Evolutionary conservation across 2,113 vertebrate species (phyloP).

Genomic region (Ictalurus punctatus): DNA sequence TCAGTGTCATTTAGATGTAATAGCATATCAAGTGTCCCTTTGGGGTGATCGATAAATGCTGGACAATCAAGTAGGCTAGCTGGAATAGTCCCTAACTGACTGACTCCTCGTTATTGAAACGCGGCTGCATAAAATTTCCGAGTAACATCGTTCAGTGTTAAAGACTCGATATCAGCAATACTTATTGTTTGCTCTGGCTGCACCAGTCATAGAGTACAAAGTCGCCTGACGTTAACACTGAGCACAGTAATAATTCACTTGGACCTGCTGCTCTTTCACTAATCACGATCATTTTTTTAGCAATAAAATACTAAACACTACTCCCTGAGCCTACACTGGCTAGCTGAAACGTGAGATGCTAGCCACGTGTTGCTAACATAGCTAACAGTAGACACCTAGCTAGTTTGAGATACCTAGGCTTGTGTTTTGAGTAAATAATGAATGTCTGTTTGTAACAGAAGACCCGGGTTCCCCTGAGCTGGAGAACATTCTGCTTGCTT

Average conservation of each 20-base stretch:
- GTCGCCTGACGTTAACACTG: not conserved
- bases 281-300: not conserved
- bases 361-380: not conserved
- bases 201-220: not conserved
- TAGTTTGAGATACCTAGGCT: not conserved
- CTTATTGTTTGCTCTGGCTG: not conserved
- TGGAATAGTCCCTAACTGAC: conserved; percentile 5
- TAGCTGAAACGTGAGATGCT: too few species aligned
- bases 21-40: conserved; percentile 39
- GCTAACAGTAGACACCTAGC: not conserved
- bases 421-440: conserved; percentile 6
- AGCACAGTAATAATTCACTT: not conserved
- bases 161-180: not conserved
- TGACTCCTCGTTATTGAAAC: conserved; percentile 6
- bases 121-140: not conserved
- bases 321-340: not conserved
- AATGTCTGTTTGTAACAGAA: not conserved
- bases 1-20: conserved; percentile 37
- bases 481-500: not conserved
- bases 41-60: conserved; percentile 26
- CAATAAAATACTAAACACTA: not conserved
- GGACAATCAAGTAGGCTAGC: conserved; percentile 10
- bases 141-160: not conserved
- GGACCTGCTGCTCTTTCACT: not conserved
- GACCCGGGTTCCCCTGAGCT: not conserved